Evolutionary conservation across 2,888 invertebrate species (phyloP), one percentile per base, ranked within the genome.

Genomic region (Drosophila limbata): DNA sequence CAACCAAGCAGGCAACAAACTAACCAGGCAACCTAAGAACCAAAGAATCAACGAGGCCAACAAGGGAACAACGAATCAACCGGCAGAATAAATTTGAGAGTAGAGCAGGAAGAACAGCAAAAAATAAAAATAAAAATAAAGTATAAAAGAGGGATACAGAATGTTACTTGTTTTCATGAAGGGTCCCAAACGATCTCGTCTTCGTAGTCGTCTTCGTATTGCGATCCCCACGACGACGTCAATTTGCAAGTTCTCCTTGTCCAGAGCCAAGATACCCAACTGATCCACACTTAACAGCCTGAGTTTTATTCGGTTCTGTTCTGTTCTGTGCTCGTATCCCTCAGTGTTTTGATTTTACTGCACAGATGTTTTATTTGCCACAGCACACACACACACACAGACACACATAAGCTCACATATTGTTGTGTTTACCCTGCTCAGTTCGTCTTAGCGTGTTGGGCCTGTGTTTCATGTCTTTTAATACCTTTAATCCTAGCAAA

Each of bases 401-500:
- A 50, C 65, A 60, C 48, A 73, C 51, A 61, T 39, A n/a, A n/a
- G 50, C 10, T 48, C 17, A 53, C 19, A 52, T 68, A 73, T 55
- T 67, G 40, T 35, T 74, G 70, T 76, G 70, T 78, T 83, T 88
- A 63, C 72, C 48, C 59, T 65, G 63, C 51, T 42, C 50, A 47
- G 50, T 64, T 66, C 25, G n/a, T 17, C 33, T 62, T 56, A 21
- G 48, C 64, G 74, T 53, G 63, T 61, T 68, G 25, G 52, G 51
- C 42, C 39, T 68, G 60, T 63, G 60, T 57, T 72, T 68, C 74
- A 69, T 69, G 87, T 76, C 73, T 84, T 75, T 77, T 77, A 88
- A 89, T 85, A 57, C 79, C 88, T 83, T 89, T 87, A 87, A 87
- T 87, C 86, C 86, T 87, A 89, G 89, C 88, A 87, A 85, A 87